These are phyloP conservation scores for Drosophila quasianomalipes DNA, from an alignment of 2,888 invertebrate species.

Conservation along the genomic window DNA sequence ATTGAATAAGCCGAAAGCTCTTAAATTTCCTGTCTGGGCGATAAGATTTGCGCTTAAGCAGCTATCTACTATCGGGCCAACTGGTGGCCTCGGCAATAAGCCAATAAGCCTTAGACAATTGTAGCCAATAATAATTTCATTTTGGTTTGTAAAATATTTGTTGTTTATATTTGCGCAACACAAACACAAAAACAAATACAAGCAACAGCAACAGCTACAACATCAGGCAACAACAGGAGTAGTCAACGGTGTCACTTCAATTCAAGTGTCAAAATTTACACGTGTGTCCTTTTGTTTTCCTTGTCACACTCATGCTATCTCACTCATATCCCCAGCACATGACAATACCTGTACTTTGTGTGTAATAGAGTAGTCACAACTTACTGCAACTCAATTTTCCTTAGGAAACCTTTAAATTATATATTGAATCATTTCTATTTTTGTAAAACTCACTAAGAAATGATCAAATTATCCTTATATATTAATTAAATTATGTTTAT, in stretches of 20 bases:
- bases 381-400: neutral
- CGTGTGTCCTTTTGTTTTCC: constrained; percentile 66
- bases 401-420: too few species aligned
- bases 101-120: constrained; percentile 57
- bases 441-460: too few species aligned
- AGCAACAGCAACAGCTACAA: constrained; percentile 17
- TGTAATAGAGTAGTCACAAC: constrained; percentile 2
- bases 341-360: neutral
- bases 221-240: constrained; percentile 9
- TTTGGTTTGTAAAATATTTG: constrained; percentile 64
- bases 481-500: neutral
- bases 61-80: constrained; percentile 10
- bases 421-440: too few species aligned
- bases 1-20: constrained; percentile 59
- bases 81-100: constrained; percentile 46
- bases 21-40: constrained; percentile 43
- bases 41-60: constrained; percentile 46
- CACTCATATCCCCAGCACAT: constrained; percentile 9
- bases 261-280: constrained; percentile 70
- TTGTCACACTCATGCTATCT: constrained; percentile 32
- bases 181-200: constrained; percentile 43
- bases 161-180: constrained; percentile 67
- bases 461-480: neutral
- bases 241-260: constrained; percentile 33
- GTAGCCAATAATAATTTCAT: constrained; percentile 64